phyloP scores from a whole-genome alignment of 2,888 invertebrate genomes.

The Petrolisthes manimaculis region DNA sequence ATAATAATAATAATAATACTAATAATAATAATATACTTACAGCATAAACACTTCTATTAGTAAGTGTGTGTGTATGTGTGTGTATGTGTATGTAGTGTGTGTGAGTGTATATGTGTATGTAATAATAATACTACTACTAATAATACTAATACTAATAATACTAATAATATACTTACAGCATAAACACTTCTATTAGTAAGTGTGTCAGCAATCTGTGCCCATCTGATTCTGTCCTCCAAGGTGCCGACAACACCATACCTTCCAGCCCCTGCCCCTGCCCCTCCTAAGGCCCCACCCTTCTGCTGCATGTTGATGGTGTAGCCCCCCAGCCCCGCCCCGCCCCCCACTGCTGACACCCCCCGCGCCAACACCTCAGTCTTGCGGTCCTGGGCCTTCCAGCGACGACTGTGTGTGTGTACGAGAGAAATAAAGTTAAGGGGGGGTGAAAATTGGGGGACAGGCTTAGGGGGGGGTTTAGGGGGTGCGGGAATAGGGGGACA shows the following conservation, averaged over 20 bases:
- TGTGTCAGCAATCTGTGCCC: constrained; percentile 88
- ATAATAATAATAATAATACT: too few species aligned
- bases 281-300: constrained; percentile 16
- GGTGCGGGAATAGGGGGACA: too few species aligned
- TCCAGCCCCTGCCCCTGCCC: constrained; percentile 74
- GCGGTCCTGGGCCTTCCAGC: constrained; percentile 87
- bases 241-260: constrained; percentile 70
- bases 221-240: constrained; percentile 83
- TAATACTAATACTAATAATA: too few species aligned
- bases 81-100: too few species aligned
- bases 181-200: constrained; percentile 68
- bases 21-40: too few species aligned
- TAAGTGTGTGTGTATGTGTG: too few species aligned
- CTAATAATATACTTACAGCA: constrained; percentile 69
- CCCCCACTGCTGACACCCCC: constrained; percentile 88
- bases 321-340: constrained; percentile 69
- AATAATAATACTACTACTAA: too few species aligned
- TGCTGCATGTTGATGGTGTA: constrained; percentile 47
- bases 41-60: too few species aligned
- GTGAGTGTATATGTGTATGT: too few species aligned
- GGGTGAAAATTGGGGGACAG: too few species aligned
- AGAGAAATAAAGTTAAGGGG: too few species aligned
- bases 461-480: too few species aligned
- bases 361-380: constrained; percentile 76
- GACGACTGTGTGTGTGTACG: constrained; percentile 77